phyloP scores from a whole-genome alignment of 2,888 invertebrate genomes.

The Lomographa bimaculata region DNA sequence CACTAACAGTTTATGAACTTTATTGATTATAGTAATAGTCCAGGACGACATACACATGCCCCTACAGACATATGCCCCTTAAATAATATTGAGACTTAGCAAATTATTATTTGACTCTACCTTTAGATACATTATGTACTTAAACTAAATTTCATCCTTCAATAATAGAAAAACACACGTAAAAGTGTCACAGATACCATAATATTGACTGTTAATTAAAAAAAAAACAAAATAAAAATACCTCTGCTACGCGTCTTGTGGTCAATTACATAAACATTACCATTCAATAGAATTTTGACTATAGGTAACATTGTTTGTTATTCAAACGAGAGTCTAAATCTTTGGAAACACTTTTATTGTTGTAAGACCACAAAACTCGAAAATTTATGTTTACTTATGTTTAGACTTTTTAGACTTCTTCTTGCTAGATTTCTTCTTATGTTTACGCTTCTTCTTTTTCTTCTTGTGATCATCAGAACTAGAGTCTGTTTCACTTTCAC shows the following conservation, averaged over 20 bases:
- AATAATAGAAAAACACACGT: conserved; percentile 24
- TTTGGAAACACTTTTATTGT: too few relatives aligned
- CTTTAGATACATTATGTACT: conserved; percentile 25
- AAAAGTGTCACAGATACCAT: conserved; percentile 37
- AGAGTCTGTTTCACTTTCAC: conserved; percentile 86
- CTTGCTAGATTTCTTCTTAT: conserved; percentile 87
- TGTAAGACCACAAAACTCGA: too few relatives aligned
- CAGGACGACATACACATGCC: conserved; percentile 24
- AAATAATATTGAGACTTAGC: too few relatives aligned
- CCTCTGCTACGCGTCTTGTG: too few relatives aligned
- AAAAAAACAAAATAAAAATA: too few relatives aligned
- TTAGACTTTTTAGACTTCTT: conserved; percentile 88
- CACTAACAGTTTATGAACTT: conserved; percentile 20
- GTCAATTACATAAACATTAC: too few relatives aligned
- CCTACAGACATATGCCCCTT: too few relatives aligned
- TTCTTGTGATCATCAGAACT: conserved; percentile 87
- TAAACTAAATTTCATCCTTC: conserved; percentile 23
- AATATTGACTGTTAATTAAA: conserved; percentile 22
- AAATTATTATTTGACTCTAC: conserved; percentile 34
- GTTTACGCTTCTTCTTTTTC: conserved; percentile 87
- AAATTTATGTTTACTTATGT: too few relatives aligned
- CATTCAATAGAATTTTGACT: too few relatives aligned
- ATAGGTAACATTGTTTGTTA: too few relatives aligned
- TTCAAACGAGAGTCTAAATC: too few relatives aligned
- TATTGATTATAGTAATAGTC: conserved; percentile 29